Conservation (phyloP, 2,113 vertebrate species). For the Struthio camelus region DNA sequence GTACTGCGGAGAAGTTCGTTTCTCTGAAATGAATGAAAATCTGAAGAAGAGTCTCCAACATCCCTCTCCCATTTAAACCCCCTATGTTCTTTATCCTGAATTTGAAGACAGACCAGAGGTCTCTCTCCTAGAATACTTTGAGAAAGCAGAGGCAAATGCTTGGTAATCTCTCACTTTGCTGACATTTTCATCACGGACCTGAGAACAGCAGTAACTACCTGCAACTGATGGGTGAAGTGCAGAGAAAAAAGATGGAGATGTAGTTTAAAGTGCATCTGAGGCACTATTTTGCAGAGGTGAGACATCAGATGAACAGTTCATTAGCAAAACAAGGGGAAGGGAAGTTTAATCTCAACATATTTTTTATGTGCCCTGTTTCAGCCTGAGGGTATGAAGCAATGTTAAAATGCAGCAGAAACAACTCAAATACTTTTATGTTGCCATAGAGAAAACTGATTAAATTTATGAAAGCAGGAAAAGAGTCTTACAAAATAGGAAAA, state of each 20-base stretch:
- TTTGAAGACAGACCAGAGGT: background rate
- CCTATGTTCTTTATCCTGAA: background rate
- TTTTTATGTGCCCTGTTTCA: background rate
- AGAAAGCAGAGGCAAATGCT: background rate
- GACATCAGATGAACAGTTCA: background rate
- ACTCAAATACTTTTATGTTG: background rate
- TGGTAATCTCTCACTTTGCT: accelerated
- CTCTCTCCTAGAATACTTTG: background rate
- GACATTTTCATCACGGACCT: background rate
- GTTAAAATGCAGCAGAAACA: background rate
- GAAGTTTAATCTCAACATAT: too few relatives aligned
- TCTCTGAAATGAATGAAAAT: background rate
- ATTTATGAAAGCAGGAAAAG: background rate
- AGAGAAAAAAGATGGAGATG: background rate
- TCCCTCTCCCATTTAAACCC: background rate
- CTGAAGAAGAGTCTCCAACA: background rate
- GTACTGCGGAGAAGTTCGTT: background rate
- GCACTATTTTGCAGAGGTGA: background rate
- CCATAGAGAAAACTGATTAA: background rate
- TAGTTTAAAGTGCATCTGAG: background rate
- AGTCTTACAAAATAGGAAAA: background rate
- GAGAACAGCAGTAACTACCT: background rate
- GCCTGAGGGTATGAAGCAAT: background rate
- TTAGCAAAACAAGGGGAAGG: background rate
- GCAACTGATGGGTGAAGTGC: background rate